phyloP scores from a whole-genome alignment of 2,888 invertebrate genomes.

The Latheticus oryzae region DNA sequence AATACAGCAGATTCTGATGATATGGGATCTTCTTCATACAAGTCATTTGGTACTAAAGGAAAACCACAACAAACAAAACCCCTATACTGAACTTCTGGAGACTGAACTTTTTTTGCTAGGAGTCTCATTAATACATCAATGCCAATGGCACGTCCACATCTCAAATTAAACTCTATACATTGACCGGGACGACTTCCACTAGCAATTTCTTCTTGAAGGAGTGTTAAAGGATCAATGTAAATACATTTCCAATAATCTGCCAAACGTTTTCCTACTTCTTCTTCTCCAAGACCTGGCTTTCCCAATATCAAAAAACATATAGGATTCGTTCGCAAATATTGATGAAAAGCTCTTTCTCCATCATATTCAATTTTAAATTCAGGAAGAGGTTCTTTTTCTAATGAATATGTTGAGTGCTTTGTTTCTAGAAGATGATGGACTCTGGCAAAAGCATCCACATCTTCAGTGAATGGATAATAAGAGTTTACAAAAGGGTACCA shows the following conservation, averaged over 20 bases:
- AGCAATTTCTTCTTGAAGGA: constrained; percentile 71
- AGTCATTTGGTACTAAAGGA: constrained; percentile 70
- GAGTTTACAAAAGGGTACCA: constrained; percentile 63
- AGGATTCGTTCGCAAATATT: constrained; percentile 68
- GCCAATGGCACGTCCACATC: constrained; percentile 67
- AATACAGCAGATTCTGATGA: constrained; percentile 63
- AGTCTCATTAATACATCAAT: constrained; percentile 68
- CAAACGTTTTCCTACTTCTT: constrained; percentile 69
- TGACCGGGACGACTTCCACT: constrained; percentile 69
- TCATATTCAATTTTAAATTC: constrained; percentile 61
- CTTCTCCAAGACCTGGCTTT: constrained; percentile 70
- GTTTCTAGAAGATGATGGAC: constrained; percentile 55
- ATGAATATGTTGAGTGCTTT: constrained; percentile 42
- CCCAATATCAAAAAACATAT: constrained; percentile 71
- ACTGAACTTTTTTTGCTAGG: constrained; percentile 68
- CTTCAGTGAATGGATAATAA: constrained; percentile 65
- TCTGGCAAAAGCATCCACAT: constrained; percentile 63
- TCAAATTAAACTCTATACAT: constrained; percentile 71
- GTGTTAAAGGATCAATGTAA: constrained; percentile 70
- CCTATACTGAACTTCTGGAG: constrained; percentile 68
- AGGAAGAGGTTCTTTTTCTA: constrained; percentile 52
- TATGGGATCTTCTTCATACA: constrained; percentile 61
- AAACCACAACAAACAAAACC: constrained; percentile 76
- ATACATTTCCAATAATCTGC: constrained; percentile 71
- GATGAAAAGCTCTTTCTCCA: constrained; percentile 68